Percentiles rank a stretch among this genome's conserved stretches.
phyloP scores from a whole-genome alignment of 2,797 vertebrate species.

The Cirrhinus molitorella region DNA sequence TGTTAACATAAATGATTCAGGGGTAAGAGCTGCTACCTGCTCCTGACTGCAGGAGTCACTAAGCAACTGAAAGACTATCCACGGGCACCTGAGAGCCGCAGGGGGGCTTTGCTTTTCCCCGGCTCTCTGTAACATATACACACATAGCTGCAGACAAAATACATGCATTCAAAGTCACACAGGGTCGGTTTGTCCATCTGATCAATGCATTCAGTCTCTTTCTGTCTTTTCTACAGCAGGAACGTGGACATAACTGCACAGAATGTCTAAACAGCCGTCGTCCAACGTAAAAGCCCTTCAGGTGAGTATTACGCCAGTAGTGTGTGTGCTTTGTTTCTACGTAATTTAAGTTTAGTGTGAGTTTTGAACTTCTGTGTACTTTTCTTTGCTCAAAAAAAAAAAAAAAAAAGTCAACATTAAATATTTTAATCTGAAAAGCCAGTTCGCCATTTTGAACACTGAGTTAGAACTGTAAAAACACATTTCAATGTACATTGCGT shows the following conservation, averaged over 20 bases:
- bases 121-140: slow-evolving; percentile 49
- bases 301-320: slow-evolving; percentile 79
- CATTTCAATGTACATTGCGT: slow-evolving; percentile 54
- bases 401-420: slow-evolving; percentile 37
- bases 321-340: not conserved
- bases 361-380: not conserved
- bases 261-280: slow-evolving; percentile 94
- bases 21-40: slow-evolving; percentile 80
- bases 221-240: slow-evolving; percentile 81
- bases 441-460: slow-evolving; percentile 30
- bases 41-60: slow-evolving; percentile 81
- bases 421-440: slow-evolving; percentile 58
- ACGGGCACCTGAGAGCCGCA: slow-evolving; percentile 75
- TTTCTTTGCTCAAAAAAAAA: slow-evolving; percentile 6
- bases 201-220: slow-evolving; percentile 79
- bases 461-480: slow-evolving; percentile 55
- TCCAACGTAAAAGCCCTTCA: slow-evolving; percentile 97
- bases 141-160: slow-evolving; percentile 19
- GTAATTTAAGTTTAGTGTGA: not conserved
- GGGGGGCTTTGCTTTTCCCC: slow-evolving; percentile 68
- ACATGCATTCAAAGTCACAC: slow-evolving; percentile 44
- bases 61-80: slow-evolving; percentile 92
- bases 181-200: slow-evolving; percentile 56
- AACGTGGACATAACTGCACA: slow-evolving; percentile 78
- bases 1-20: slow-evolving; percentile 89